These are phyloP conservation scores for Notothenia rossii DNA, from an alignment of 2,113 vertebrate species.

Conservation along the genomic window DNA sequence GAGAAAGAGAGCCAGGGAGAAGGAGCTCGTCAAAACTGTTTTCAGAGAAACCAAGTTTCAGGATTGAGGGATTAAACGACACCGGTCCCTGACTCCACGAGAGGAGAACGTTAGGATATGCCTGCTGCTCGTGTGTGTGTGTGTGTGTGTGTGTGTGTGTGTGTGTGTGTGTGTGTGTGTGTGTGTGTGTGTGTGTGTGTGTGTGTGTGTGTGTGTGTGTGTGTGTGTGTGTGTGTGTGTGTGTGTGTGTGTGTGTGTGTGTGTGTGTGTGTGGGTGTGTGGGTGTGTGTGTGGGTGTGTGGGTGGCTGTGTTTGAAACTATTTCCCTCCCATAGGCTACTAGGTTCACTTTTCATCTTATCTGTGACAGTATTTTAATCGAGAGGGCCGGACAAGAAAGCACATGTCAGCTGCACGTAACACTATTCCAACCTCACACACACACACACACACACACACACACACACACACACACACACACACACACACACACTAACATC, in stretches of 20 bases:
- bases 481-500: slow-evolving; percentile 55
- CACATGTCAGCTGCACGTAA: slow-evolving; percentile 32
- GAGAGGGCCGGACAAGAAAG: slow-evolving; percentile 53
- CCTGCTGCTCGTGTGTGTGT: slow-evolving; percentile 31
- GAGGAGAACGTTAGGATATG: slow-evolving; percentile 56
- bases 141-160: too few relatives aligned
- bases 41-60: slow-evolving; percentile 35
- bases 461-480: slow-evolving; percentile 33
- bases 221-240: too few relatives aligned
- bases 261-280: slow-evolving; percentile 17
- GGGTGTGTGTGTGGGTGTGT: slow-evolving; percentile 33
- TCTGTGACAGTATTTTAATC: slow-evolving; percentile 69
- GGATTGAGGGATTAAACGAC: slow-evolving; percentile 70
- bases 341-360: slow-evolving; percentile 58
- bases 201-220: slow-evolving; percentile 2
- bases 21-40: slow-evolving; percentile 44
- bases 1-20: slow-evolving; percentile 26
- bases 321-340: slow-evolving; percentile 37
- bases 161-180: background rate
- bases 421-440: slow-evolving; percentile 11
- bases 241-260: too few relatives aligned
- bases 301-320: slow-evolving; percentile 13
- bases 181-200: slow-evolving; percentile 31
- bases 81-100: slow-evolving; percentile 45
- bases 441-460: slow-evolving; percentile 39